A percentile compares a stretch with the other conserved stretches of the same genome.
These are phyloP conservation scores for Lagenorhynchus albirostris DNA, from an alignment of 2,113 vertebrate genomes.

Conservation along the genomic window DNA sequence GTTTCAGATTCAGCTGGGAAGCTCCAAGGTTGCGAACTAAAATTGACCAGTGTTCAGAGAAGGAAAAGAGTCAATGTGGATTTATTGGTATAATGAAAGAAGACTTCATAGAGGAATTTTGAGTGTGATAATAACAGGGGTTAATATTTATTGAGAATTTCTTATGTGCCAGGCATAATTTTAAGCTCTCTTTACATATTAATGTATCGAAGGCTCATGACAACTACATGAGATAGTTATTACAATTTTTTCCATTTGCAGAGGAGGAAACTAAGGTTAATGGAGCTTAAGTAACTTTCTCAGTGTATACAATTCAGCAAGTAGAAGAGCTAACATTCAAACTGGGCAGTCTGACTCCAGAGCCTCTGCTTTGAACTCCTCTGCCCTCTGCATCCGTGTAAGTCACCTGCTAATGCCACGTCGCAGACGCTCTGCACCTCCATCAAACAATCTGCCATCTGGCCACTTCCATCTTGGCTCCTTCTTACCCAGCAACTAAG, in stretches of 20 bases:
- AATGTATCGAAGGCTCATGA: not conserved
- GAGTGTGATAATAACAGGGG: not conserved
- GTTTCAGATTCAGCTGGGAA: not conserved
- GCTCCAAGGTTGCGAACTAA: not conserved
- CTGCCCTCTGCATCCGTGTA: rapidly evolving
- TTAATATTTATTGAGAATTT: not conserved
- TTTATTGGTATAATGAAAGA: not conserved
- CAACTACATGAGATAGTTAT: not conserved
- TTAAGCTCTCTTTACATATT: not conserved
- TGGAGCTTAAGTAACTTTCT: not conserved
- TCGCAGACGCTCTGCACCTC: rapidly evolving
- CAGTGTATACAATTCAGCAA: not conserved
- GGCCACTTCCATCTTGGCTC: not conserved
- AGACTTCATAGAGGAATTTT: not conserved
- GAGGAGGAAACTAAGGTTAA: not conserved
- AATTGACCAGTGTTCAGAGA: not conserved
- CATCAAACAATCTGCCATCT: not conserved
- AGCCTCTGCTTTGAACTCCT: not conserved
- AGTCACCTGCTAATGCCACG: not conserved
- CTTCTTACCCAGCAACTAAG: not conserved
- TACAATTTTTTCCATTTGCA: not conserved
- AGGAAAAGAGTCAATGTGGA: not conserved
- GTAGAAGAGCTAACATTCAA: not conserved
- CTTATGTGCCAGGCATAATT: not conserved
- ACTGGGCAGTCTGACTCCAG: not conserved